A percentile compares a stretch with the other conserved stretches of the same genome.
These are phyloP conservation scores for Prionailurus viverrinus DNA, from an alignment of 2,113 vertebrate genomes.

Conservation along the genomic window DNA sequence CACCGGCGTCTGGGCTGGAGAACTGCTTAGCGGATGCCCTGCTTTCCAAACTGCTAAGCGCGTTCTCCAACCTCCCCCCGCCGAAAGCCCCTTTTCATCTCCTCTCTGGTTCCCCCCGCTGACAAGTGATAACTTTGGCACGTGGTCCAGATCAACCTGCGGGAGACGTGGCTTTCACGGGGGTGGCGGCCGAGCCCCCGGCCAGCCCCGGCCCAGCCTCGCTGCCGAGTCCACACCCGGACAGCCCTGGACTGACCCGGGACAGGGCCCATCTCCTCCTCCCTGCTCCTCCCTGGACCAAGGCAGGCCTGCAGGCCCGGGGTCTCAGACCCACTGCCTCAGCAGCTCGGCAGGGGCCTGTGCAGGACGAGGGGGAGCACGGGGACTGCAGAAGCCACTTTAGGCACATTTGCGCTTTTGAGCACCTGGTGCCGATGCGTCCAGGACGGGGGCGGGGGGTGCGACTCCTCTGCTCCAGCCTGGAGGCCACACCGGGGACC, in stretches of 20 bases:
- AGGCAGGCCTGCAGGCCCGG: not conserved
- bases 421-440: not conserved
- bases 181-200: not conserved
- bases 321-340: not conserved
- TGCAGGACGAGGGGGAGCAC: not conserved
- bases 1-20: not conserved
- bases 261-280: too few species aligned
- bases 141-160: not conserved
- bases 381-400: too few species aligned
- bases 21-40: accelerated
- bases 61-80: not conserved
- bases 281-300: not conserved
- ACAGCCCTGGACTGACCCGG: not conserved
- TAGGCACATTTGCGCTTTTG: not conserved
- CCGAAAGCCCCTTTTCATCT: too few species aligned
- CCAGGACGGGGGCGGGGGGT: too few species aligned
- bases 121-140: too few species aligned
- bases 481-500: not conserved
- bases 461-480: not conserved
- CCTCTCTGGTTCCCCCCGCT: not conserved
- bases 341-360: too few species aligned
- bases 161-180: accelerated
- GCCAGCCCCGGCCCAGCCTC: not conserved
- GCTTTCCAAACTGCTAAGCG: not conserved
- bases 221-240: not conserved